Base-by-base conservation (phyloP, 2,113 vertebrate species). In the Edolisoma coerulescens region DNA sequence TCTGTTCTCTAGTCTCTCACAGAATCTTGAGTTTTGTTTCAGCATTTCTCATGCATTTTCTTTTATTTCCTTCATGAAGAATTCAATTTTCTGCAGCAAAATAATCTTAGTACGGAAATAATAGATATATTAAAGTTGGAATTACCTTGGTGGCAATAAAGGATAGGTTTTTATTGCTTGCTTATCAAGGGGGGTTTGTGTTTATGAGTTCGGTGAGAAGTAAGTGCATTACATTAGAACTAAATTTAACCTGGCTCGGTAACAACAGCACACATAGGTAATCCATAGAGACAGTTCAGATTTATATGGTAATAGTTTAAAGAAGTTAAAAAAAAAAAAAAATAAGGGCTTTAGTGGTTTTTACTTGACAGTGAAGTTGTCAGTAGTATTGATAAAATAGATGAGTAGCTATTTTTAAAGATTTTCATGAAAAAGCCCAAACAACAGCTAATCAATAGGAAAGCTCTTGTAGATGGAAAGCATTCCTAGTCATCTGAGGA, bases 141-240 rank as follows among this genome's bases (percentile, higher is more conserved):
- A 93, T 96, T 97, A 92, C 86, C 89, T 89, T 82, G 69, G 54
- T 89, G 71, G 90, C 90, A 96, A 84, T 97, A 97, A 96, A 95
- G 76, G 49, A 82, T 79, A 61, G 42, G 26, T 14, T 94, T 97
- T 97, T 97, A 97, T 96, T 95, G 81, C 90, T 92, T 86, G 63
- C 87, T 96, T 97, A 95, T 96, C 94, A 85, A 74, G 67, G 42
- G 89, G 57, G 26, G 71, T 67, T 96, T 96, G 75, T 96, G 87
- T 96, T 97, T 83, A 95, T 90, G 95, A 77, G 74, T 94, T 96
- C 5, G 0, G 83, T n/a, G 77, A 73, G 44, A 83, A 91, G 64
- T 53, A 63, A 83, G 44, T 85, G 57, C 70, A 15, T 96, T 95
- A 61, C 32, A 22, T 54, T 92, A 91, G 57, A 89, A 79, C 84